Evolutionary conservation across 2,888 invertebrate species (phyloP).

Genomic region (Cephus rjabovi): DNA sequence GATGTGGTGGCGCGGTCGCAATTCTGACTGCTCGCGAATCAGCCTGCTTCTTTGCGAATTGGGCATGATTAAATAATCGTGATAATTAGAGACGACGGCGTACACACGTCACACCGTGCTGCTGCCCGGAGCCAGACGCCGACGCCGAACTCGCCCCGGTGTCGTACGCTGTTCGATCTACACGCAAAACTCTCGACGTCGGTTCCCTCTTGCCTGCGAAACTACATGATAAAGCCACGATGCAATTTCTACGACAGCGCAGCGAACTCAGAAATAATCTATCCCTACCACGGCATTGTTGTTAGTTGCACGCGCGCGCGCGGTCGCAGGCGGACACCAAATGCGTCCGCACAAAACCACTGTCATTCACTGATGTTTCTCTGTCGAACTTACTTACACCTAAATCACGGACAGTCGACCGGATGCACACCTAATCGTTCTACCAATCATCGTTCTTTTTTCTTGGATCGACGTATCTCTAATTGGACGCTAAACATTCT

Average conservation of each 20-base stretch:
- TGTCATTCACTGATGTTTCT: background rate
- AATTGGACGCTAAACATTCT: background rate
- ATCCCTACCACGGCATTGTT: constrained; percentile 23
- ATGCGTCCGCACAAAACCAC: background rate
- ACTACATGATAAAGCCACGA: constrained; percentile 24
- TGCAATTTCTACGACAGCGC: constrained; percentile 11
- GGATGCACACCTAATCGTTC: background rate
- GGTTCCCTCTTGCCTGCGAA: constrained; percentile 2
- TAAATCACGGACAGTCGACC: background rate
- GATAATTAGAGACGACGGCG: constrained; percentile 37
- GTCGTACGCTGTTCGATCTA: background rate
- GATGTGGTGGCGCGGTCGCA: constrained; percentile 2
- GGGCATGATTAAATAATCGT: constrained; percentile 54
- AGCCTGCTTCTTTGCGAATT: constrained; percentile 42
- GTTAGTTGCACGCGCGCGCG: constrained; percentile 17
- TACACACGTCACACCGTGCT: constrained; percentile 18
- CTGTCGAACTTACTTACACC: background rate
- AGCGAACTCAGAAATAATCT: constrained; percentile 16
- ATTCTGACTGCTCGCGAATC: constrained; percentile 27
- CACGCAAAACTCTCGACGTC: background rate
- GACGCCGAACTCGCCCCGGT: background rate
- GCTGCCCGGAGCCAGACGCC: background rate
- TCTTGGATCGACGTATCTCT: background rate
- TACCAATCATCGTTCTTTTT: background rate
- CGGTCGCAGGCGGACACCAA: background rate